A percentile compares a stretch with the other conserved stretches of the same genome.
Conservation (phyloP, 2,888 invertebrate species). For the Mechanitis mazaeus region DNA sequence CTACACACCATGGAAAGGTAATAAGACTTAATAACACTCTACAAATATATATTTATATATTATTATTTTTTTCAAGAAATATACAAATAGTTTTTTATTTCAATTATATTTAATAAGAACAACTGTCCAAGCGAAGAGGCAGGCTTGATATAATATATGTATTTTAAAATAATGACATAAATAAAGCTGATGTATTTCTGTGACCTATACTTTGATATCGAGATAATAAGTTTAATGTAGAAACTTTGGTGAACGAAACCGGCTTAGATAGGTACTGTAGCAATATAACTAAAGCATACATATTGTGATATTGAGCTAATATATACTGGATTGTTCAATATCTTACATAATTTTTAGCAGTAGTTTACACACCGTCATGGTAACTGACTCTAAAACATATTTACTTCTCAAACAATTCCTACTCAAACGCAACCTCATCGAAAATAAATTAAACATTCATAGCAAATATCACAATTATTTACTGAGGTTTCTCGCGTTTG, state of each 20-base stretch:
- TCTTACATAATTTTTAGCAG: no score
- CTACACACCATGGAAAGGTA: conserved; percentile 66
- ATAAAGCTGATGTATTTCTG: no score
- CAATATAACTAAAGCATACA: no score
- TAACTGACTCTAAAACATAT: background rate
- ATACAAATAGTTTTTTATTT: background rate
- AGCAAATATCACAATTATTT: conserved; percentile 5
- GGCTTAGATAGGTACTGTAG: no score
- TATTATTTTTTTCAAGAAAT: background rate
- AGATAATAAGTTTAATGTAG: no score
- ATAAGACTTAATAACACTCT: background rate
- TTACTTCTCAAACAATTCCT: background rate
- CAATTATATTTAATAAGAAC: background rate
- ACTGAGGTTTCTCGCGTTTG: conserved; percentile 2
- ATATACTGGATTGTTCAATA: background rate
- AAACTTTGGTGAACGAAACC: no score
- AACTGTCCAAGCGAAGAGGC: background rate
- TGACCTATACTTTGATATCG: no score
- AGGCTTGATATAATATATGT: no score
- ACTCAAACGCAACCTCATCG: conserved; percentile 1
- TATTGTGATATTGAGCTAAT: no score
- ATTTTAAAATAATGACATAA: no score
- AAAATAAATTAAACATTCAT: conserved; percentile 4
- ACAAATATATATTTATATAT: no score
- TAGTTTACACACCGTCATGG: no score